Conservation (phyloP, 2,113 vertebrate genomes). For the Myotis lucifugus region DNA sequence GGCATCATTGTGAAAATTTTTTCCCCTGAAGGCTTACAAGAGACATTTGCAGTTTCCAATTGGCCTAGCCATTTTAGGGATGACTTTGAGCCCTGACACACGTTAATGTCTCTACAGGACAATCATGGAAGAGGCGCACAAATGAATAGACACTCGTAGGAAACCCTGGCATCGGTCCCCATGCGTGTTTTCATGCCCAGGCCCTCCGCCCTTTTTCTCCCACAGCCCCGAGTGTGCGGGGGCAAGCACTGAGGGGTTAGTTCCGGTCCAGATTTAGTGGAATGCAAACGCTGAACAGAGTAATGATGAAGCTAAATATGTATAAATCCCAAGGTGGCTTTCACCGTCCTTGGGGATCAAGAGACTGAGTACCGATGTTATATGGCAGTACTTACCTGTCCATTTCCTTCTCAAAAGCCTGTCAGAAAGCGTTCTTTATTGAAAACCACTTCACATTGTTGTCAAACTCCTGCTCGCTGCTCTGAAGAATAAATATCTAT, state of each 20-base stretch:
- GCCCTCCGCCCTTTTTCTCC: neutral
- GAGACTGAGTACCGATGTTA: neutral
- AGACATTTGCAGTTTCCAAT: neutral
- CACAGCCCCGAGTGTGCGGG: neutral
- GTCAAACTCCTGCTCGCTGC: conserved; percentile 65
- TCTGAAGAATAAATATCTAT: neutral
- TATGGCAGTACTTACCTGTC: neutral
- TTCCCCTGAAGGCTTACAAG: neutral
- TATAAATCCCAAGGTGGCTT: neutral
- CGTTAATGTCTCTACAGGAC: neutral
- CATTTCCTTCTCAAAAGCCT: conserved; percentile 3
- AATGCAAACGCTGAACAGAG: neutral
- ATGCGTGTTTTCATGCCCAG: neutral
- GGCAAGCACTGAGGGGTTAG: neutral
- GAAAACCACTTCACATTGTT: conserved; percentile 58
- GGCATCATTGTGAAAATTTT: neutral
- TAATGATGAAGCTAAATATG: neutral
- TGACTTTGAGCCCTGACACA: neutral
- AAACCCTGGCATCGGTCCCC: neutral
- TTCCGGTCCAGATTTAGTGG: neutral
- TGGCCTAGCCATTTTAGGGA: neutral
- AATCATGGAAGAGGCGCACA: neutral
- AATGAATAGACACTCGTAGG: neutral
- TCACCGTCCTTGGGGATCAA: neutral
- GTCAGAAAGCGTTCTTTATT: conserved; percentile 62